phyloP scores from a whole-genome alignment of 2,888 invertebrate genomes.

The Halictus ligatus region DNA sequence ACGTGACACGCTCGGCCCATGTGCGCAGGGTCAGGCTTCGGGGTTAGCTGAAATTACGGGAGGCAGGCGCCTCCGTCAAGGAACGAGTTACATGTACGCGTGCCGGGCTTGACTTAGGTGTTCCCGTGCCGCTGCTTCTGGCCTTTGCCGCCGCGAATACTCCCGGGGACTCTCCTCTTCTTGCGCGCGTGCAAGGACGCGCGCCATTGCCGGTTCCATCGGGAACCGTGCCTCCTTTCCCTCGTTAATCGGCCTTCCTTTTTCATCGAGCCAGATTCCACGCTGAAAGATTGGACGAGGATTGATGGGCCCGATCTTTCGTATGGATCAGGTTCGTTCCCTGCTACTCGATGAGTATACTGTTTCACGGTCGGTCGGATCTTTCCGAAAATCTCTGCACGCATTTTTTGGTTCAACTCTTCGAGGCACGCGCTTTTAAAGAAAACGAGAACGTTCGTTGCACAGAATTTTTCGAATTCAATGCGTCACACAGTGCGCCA shows the following conservation, averaged over 20 bases:
- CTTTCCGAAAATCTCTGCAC: not conserved
- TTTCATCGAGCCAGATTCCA: not conserved
- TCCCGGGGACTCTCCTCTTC: not conserved
- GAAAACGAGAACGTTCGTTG: too few species aligned
- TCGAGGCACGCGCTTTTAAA: too few species aligned
- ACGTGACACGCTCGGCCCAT: conserved; percentile 71
- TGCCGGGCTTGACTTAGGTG: conserved; percentile 57
- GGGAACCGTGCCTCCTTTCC: not conserved
- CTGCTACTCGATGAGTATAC: not conserved
- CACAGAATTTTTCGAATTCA: too few species aligned
- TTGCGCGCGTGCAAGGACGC: conserved; percentile 52
- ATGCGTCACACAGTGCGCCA: too few species aligned
- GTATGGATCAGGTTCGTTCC: not conserved
- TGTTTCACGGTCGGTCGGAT: not conserved
- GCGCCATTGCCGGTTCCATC: not conserved
- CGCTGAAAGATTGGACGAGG: not conserved
- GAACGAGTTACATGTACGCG: conserved; percentile 69
- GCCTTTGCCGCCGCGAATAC: not conserved
- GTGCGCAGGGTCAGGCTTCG: conserved; percentile 70
- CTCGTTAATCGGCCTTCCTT: conserved; percentile 2
- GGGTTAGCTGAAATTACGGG: conserved; percentile 75
- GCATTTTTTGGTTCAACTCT: too few species aligned
- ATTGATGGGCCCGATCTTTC: not conserved
- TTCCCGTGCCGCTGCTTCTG: conserved; percentile 16
- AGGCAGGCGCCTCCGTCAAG: conserved; percentile 66